Percentiles rank a stretch among this genome's conserved stretches.
Conservation (phyloP, 2,888 invertebrate genomes). For the Andrena trimmerana region DNA sequence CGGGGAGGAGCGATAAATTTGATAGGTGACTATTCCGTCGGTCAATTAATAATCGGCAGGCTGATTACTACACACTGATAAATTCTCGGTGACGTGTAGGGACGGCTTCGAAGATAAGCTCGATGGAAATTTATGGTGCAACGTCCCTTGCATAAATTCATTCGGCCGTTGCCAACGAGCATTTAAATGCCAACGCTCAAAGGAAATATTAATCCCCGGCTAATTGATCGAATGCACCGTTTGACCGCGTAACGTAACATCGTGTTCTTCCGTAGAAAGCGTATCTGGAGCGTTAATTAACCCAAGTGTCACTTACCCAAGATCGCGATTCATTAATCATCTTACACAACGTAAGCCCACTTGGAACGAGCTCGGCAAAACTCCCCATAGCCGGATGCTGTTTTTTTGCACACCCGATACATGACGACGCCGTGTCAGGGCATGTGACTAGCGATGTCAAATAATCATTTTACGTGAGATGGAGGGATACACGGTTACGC, state of each 20-base stretch:
- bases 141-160: conserved; percentile 5
- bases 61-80: neutral
- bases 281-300: neutral
- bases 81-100: neutral
- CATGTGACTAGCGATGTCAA: no score
- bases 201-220: neutral
- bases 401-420: no score
- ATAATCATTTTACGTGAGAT: no score
- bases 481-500: no score
- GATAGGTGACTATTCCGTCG: no score
- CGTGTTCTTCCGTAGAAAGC: neutral
- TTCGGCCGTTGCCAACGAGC: no score
- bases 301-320: neutral
- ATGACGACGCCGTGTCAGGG: no score
- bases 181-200: neutral
- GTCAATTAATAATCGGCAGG: neutral
- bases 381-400: no score
- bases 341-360: no score
- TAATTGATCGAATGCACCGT: conserved; percentile 7
- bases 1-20: no score
- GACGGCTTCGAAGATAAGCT: neutral
- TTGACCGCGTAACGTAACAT: neutral
- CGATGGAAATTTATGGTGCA: neutral
- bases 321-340: no score
- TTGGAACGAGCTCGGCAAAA: no score